Conservation (phyloP, 2,113 vertebrate genomes). For the Pampusana beccarii region DNA sequence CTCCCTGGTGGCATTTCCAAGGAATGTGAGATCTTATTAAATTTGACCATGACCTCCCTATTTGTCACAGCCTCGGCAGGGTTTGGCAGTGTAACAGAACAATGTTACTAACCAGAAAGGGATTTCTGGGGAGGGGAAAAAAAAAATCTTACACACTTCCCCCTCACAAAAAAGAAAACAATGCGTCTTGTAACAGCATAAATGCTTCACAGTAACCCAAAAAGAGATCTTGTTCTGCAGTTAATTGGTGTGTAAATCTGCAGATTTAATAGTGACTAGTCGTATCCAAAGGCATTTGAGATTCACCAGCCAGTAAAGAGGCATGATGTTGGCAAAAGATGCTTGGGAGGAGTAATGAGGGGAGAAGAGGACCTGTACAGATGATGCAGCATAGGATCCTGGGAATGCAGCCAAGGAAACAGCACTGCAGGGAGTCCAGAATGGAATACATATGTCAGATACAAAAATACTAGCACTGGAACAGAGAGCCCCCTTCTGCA, state of each 20-base stretch:
- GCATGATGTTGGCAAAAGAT: not conserved
- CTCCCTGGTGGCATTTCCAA: conserved; percentile 61
- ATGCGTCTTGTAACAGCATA: not conserved
- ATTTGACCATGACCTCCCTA: conserved; percentile 41
- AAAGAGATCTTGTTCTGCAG: not conserved
- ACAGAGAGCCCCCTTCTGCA: conserved; percentile 50
- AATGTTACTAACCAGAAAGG: not conserved
- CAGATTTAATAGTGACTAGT: not conserved
- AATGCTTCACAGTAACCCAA: not conserved
- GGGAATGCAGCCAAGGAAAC: conserved; percentile 55
- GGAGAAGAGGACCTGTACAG: conserved; percentile 30
- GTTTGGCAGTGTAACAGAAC: not conserved
- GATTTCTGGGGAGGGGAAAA: not conserved
- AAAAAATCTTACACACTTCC: too few relatives aligned
- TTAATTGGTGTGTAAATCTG: not conserved
- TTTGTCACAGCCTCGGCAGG: conserved; percentile 30
- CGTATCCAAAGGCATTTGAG: not conserved
- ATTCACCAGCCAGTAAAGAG: conserved; percentile 12
- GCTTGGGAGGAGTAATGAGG: not conserved
- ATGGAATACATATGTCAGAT: not conserved
- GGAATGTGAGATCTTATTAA: conserved; percentile 57
- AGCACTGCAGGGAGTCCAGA: conserved; percentile 41
- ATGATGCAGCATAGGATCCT: conserved; percentile 34
- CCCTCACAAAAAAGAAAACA: not conserved
- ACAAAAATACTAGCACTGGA: not conserved